Evolutionary conservation across 1,140 invertebrate genomes (phyloP), one percentile per base, ranked within the genome.

Genomic region (Laupala kohalensis): DNA sequence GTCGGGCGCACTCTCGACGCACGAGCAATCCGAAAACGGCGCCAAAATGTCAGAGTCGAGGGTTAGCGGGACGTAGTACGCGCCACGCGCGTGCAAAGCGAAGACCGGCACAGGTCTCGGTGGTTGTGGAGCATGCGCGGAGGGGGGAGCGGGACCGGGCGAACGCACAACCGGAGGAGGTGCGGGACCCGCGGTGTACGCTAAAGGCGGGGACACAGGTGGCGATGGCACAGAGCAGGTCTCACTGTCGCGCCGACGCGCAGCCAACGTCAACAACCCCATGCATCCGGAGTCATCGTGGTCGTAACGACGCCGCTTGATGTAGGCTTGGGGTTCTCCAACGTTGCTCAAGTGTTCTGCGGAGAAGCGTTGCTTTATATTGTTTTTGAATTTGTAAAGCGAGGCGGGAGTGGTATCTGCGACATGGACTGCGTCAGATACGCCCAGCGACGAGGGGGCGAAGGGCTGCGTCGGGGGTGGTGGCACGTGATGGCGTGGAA

Each of bases 21-120:
- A 9, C 37, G 9, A 9, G 37, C 37, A 6, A 53, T 19, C 37
- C 37, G 37, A 9, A 53, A 9, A 19, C 37, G 91, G 89, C 73
- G 89, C 80, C 23, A 96, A 79, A 19, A 90, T 81, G 23, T 89
- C 84, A 68, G 90, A 88, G 74, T 95, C 92, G 19, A 97, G 85
- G n/a, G 92, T 93, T 64, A 96, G 79, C 5, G 95, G 95, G 68
- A 97, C 86, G 79, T 97, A 97, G 78, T 92, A 96, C n/a, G 91
- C 89, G 23, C 94, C 94, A 80, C 89, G 85, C 25, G 91, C 87
- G 80, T 94, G 92, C 1, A 95, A 80, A 0, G 90, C 90, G 78
- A 94, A 94, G 25, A 92, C 90, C 2, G 92, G 92, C 4, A 93
- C 86, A 4, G 82, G 75, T 76, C 81, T 78, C 73, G 24, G 77